Percentiles rank a stretch among this genome's conserved stretches.
These are phyloP conservation scores for Paragorgia papillata DNA, from an alignment of 92 coral and sea anemone species.

Conservation along the genomic window DNA sequence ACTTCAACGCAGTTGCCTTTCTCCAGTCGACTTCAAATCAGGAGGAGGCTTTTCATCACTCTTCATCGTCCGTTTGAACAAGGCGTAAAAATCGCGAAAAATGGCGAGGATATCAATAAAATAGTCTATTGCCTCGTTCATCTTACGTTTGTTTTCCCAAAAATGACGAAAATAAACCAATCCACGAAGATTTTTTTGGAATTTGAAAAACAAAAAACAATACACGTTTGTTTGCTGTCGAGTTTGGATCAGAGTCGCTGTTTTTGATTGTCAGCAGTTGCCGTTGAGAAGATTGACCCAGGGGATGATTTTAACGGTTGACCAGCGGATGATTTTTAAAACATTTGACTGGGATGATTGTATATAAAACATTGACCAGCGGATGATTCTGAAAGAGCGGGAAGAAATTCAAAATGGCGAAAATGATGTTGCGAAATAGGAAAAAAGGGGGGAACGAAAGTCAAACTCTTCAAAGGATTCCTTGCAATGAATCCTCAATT, in stretches of 20 bases:
- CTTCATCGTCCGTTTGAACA: neutral
- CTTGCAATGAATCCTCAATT: conserved; percentile 42
- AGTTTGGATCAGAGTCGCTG: neutral
- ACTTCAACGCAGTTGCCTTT: neutral
- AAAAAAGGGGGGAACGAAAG: conserved; percentile 50
- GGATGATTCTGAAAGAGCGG: conserved; percentile 22
- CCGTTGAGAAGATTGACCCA: neutral
- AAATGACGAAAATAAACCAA: neutral
- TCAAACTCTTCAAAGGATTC: conserved; percentile 10
- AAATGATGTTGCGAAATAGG: conserved; percentile 30
- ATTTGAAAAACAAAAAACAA: neutral
- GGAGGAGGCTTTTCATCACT: conserved; percentile 7
- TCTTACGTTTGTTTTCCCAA: neutral
- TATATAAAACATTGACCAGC: too few species aligned
- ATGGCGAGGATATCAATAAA: conserved; percentile 21
- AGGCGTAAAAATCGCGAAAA: neutral
- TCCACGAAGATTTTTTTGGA: conserved; percentile 64
- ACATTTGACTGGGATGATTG: too few species aligned
- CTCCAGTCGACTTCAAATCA: conserved; percentile 7
- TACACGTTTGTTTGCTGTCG: conserved; percentile 27
- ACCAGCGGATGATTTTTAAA: too few species aligned
- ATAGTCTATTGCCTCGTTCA: conserved; percentile 18
- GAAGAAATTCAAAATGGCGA: conserved; percentile 55
- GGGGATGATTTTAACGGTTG: too few species aligned
- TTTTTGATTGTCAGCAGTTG: neutral